Percentiles rank a stretch among this genome's conserved stretches.
Evolutionary conservation across 2,888 invertebrate genomes (phyloP).

Genomic region (Drosophila dives): DNA sequence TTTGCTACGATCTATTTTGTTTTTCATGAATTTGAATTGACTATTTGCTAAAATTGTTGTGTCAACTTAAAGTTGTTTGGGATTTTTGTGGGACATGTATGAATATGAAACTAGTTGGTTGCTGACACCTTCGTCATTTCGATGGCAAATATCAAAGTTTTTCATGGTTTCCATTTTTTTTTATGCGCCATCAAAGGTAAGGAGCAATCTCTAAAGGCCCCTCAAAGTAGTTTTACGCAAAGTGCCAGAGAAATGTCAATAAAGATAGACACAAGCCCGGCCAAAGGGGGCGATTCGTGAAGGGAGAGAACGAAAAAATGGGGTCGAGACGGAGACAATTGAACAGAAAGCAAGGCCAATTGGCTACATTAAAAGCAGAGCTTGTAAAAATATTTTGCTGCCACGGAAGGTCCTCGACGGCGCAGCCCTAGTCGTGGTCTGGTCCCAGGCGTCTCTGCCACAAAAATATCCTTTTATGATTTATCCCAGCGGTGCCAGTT

Average conservation of each 20-base stretch:
- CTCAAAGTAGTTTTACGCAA: slow-evolving; percentile 64
- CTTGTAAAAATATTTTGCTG: slow-evolving; percentile 57
- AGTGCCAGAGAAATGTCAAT: slow-evolving; percentile 66
- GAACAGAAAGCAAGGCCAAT: slow-evolving; percentile 33
- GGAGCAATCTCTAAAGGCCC: slow-evolving; percentile 51
- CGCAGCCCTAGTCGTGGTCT: background rate
- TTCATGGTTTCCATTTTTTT: slow-evolving; percentile 43
- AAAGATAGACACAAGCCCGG: slow-evolving; percentile 26
- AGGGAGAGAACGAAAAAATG: background rate
- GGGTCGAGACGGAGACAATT: slow-evolving; percentile 3
- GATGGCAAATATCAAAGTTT: slow-evolving; percentile 26
- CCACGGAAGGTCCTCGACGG: slow-evolving; percentile 45
- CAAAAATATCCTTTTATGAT: slow-evolving; percentile 73
- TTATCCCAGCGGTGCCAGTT: slow-evolving; percentile 75
- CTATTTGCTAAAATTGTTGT: slow-evolving; percentile 2
- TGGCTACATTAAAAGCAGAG: slow-evolving; percentile 55
- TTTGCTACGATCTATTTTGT: slow-evolving; percentile 7
- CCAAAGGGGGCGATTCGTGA: background rate
- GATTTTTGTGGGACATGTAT: background rate
- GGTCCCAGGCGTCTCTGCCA: slow-evolving; percentile 36
- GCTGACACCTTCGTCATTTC: slow-evolving; percentile 49
- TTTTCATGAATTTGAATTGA: background rate
- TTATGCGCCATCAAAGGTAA: slow-evolving; percentile 54
- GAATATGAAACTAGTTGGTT: slow-evolving; percentile 4
- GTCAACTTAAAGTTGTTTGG: slow-evolving; percentile 27